Conservation (phyloP, 1,140 invertebrate genomes). For the Anthonomus grandis region DNA sequence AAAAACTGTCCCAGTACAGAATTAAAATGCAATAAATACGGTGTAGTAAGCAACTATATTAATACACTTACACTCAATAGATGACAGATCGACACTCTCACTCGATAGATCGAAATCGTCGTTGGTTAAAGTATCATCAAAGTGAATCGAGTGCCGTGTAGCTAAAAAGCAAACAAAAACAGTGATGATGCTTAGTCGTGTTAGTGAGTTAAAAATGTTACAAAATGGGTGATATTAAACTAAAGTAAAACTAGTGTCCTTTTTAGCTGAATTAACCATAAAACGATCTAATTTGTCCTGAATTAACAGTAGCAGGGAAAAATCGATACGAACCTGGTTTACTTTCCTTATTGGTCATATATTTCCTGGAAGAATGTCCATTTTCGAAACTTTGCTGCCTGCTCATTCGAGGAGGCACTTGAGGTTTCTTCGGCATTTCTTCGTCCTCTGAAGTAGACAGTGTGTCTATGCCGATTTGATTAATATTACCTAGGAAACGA, state of each 20-base stretch:
- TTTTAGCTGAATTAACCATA: too few relatives aligned
- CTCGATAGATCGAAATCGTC: conserved; percentile 31
- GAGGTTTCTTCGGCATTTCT: conserved; percentile 53
- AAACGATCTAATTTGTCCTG: too few relatives aligned
- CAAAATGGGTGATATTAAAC: neutral
- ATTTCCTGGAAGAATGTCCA: conserved; percentile 43
- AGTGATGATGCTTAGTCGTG: conserved; percentile 15
- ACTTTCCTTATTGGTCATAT: conserved; percentile 40
- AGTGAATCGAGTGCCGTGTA: conserved; percentile 35
- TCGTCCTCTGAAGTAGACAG: conserved; percentile 56
- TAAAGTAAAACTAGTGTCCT: neutral
- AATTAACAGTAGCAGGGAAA: too few relatives aligned
- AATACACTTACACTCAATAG: conserved; percentile 37
- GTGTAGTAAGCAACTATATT: neutral
- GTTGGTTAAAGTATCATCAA: conserved; percentile 35
- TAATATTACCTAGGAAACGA: conserved; percentile 56
- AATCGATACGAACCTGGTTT: conserved; percentile 30
- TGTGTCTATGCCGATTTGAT: conserved; percentile 67
- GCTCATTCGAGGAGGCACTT: conserved; percentile 59
- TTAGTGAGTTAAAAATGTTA: conserved; percentile 15
- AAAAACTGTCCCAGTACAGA: conserved; percentile 2
- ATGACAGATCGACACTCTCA: conserved; percentile 34
- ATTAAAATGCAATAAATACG: neutral
- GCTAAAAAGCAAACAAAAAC: conserved; percentile 24
- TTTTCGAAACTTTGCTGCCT: conserved; percentile 49